These are phyloP conservation scores for Apteryx mantelli DNA, from an alignment of 2,113 vertebrate genomes.

Conservation along the genomic window DNA sequence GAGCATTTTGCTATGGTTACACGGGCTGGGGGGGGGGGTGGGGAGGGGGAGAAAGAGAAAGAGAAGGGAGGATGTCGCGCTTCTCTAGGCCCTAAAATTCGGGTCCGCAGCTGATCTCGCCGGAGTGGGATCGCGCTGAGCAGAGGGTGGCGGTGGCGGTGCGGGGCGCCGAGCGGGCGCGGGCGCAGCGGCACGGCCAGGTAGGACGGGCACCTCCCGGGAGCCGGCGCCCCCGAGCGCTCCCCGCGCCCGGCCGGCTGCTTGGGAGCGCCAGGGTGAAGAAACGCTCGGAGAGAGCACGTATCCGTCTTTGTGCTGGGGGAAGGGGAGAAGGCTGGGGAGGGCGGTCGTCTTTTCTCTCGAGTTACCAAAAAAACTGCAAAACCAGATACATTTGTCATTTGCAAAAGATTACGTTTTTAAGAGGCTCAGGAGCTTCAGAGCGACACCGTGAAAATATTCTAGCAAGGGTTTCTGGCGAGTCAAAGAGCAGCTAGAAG, in stretches of 20 bases:
- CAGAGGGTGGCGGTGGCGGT: background rate
- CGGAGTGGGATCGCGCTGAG: background rate
- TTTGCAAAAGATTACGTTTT: background rate
- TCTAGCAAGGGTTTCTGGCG: background rate
- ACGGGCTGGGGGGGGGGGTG: background rate
- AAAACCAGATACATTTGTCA: background rate
- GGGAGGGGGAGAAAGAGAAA: rapidly evolving
- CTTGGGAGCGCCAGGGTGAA: background rate
- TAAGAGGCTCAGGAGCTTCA: background rate
- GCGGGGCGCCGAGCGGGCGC: background rate
- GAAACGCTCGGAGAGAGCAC: background rate
- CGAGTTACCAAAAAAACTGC: background rate
- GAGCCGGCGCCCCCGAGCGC: background rate
- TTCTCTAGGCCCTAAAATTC: constrained; percentile 26
- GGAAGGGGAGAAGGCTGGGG: background rate
- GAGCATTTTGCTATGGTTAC: background rate
- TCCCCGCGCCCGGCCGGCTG: background rate
- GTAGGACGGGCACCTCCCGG: background rate
- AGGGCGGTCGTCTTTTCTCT: background rate
- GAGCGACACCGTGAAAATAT: background rate
- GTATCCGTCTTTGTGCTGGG: background rate
- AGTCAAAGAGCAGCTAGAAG: background rate
- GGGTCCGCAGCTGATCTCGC: background rate
- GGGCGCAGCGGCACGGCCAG: background rate
- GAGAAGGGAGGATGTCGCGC: background rate